These are phyloP conservation scores for Acanthisitta chloris DNA, from an alignment of 2,113 vertebrate species.

Conservation along the genomic window DNA sequence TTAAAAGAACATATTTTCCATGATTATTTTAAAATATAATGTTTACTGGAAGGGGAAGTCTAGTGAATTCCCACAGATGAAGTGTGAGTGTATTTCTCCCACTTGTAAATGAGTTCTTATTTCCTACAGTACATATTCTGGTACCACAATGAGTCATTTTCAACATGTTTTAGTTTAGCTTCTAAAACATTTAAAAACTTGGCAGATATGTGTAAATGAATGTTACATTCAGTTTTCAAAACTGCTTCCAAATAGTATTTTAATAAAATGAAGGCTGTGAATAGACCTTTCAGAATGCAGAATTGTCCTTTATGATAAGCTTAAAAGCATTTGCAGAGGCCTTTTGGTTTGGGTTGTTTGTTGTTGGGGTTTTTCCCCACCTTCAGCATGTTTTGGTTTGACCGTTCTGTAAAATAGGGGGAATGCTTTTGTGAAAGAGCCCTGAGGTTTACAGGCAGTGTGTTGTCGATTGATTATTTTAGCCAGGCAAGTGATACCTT, in stretches of 20 bases:
- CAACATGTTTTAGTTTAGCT: constrained; percentile 77
- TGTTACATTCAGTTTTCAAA: constrained; percentile 69
- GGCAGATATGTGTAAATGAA: constrained; percentile 70
- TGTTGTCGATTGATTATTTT: background rate
- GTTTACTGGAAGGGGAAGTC: constrained; percentile 77
- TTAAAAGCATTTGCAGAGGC: background rate
- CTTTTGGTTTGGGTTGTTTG: background rate
- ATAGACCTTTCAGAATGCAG: constrained; percentile 64
- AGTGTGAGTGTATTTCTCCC: constrained; percentile 78
- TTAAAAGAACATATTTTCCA: constrained; percentile 74
- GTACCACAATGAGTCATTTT: constrained; percentile 76
- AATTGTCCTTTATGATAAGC: constrained; percentile 20
- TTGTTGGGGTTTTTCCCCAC: background rate
- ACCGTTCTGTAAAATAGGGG: background rate
- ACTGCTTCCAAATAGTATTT: constrained; percentile 66
- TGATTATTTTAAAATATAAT: constrained; percentile 75
- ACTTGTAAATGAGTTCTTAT: constrained; percentile 80
- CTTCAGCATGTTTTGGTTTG: background rate
- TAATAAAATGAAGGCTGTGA: constrained; percentile 40
- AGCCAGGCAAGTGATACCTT: background rate
- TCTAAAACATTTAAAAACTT: constrained; percentile 76
- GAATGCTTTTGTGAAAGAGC: background rate
- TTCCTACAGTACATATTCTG: constrained; percentile 75
- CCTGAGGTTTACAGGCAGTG: background rate
- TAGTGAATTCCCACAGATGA: constrained; percentile 77